These are phyloP conservation scores for Turritopsis rubra DNA, from an alignment of 30 jellyfish, hydroid and myxozoan genomes.

Conservation along the genomic window DNA sequence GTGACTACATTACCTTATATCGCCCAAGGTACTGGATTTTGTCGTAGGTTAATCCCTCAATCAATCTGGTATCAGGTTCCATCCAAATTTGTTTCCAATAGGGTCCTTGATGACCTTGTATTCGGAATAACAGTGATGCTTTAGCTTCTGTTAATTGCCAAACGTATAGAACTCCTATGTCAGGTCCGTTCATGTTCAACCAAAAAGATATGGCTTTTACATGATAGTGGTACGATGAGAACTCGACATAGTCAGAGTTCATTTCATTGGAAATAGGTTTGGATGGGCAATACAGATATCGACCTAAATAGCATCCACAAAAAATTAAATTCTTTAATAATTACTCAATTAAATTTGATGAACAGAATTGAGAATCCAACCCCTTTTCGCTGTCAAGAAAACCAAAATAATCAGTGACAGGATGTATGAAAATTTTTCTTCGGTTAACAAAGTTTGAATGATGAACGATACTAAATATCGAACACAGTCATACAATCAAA, in stretches of 20 bases:
- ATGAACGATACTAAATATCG: background rate
- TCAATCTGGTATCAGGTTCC: background rate
- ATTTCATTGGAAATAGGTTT: background rate
- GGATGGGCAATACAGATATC: background rate
- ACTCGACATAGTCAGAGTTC: background rate
- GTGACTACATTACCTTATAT: background rate
- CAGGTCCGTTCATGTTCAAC: constrained; percentile 17
- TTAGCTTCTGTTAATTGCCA: background rate
- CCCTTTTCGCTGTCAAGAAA: no score
- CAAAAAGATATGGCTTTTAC: constrained; percentile 9
- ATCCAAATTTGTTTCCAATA: constrained; percentile 1
- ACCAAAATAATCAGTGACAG: no score
- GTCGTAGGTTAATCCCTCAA: background rate
- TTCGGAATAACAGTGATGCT: background rate
- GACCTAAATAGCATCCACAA: background rate
- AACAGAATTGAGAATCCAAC: background rate
- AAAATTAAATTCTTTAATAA: background rate
- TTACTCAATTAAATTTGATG: background rate
- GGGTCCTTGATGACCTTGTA: background rate
- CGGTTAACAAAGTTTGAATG: background rate
- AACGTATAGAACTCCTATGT: background rate
- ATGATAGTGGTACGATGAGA: background rate
- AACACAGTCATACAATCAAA: background rate
- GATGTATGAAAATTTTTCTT: background rate
- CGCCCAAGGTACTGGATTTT: background rate